These are phyloP conservation scores for Andricus curvator DNA, from an alignment of 2,888 invertebrate genomes.

Conservation along the genomic window DNA sequence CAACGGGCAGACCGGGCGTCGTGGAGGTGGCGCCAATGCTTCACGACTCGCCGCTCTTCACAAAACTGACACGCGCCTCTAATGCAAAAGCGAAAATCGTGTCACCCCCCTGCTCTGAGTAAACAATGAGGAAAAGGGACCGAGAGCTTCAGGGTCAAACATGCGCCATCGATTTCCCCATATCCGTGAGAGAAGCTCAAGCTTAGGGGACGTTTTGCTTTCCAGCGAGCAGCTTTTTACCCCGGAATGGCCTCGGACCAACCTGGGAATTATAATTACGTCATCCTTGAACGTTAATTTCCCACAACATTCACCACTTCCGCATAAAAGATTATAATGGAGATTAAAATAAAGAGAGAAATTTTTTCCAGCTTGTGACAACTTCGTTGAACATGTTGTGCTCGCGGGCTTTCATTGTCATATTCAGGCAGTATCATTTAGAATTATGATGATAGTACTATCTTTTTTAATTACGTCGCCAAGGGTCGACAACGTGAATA, in stretches of 20 bases:
- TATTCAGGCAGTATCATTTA: slow-evolving; percentile 6
- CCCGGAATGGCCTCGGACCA: slow-evolving; percentile 24
- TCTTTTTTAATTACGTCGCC: background rate
- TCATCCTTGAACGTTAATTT: slow-evolving; percentile 28
- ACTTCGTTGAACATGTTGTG: background rate
- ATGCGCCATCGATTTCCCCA: slow-evolving; percentile 65
- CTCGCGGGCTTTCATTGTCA: background rate
- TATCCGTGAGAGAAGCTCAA: slow-evolving; percentile 51
- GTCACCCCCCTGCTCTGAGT: no score
- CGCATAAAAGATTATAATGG: slow-evolving; percentile 3
- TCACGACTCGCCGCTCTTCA: no score
- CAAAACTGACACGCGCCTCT: no score
- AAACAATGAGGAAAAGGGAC: slow-evolving; percentile 44
- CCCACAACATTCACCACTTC: background rate
- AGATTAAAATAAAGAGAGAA: slow-evolving; percentile 6
- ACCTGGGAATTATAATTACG: slow-evolving; percentile 8
- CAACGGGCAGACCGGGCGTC: no score
- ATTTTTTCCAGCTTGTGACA: background rate
- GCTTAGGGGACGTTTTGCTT: slow-evolving; percentile 57
- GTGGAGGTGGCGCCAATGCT: no score
- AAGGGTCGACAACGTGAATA: background rate
- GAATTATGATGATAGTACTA: background rate
- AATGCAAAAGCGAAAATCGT: no score
- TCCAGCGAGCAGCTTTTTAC: slow-evolving; percentile 49
- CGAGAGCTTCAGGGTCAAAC: slow-evolving; percentile 62